Evolutionary conservation across 2,797 vertebrate species (phyloP).

Genomic region (Vultur gryphus): DNA sequence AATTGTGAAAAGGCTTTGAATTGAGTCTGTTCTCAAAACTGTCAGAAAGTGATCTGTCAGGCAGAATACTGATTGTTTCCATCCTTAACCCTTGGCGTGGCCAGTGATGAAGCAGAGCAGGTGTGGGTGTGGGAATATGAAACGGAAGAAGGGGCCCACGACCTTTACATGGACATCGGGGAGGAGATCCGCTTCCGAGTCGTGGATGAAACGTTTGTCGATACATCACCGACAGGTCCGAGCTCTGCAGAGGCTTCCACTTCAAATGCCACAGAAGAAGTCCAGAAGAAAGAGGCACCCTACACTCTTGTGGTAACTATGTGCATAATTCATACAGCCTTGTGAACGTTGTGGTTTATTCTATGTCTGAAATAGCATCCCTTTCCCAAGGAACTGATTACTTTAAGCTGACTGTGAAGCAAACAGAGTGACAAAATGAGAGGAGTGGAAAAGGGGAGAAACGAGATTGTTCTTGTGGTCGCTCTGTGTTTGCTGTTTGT

Average conservation of each 20-base stretch:
- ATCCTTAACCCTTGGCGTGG: conserved; percentile 60
- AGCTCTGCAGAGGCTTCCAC: conserved; percentile 72
- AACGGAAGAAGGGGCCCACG: conserved; percentile 95
- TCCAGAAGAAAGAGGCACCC: conserved; percentile 85
- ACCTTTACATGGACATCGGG: conserved; percentile 97
- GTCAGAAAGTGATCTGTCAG: neutral
- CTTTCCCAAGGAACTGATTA: neutral
- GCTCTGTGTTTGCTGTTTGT: neutral
- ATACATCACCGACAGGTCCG: conserved; percentile 94
- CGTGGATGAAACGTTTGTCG: conserved; percentile 90
- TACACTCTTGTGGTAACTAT: conserved; percentile 90
- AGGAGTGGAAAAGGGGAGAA: neutral
- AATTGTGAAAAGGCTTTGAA: neutral
- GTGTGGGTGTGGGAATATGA: conserved; percentile 99
- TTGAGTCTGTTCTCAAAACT: neutral
- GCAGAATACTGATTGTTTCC: neutral
- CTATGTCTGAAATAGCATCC: neutral
- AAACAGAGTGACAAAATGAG: neutral
- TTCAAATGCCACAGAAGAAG: conserved; percentile 65
- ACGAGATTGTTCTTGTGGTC: neutral
- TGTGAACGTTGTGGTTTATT: neutral
- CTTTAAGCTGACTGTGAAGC: neutral
- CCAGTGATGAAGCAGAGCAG: conserved; percentile 93
- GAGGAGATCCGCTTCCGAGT: conserved; percentile 95
- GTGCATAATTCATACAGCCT: neutral